Evolutionary conservation across 53 echinoderm and acorn worm genomes (phyloP).

Genomic region (Zoroaster sp.): DNA sequence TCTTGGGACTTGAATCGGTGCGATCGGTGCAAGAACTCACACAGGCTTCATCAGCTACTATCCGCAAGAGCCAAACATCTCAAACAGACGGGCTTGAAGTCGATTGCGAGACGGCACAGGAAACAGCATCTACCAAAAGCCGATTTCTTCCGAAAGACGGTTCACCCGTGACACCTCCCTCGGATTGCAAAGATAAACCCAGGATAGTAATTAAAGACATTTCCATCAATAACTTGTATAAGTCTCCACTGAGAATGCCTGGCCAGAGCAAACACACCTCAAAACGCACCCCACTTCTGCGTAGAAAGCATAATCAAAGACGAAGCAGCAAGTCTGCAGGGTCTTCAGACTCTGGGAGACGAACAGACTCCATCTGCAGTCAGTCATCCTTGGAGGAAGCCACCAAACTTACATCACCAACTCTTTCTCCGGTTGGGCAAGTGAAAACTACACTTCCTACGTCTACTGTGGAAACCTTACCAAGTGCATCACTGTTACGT

Average conservation of each 20-base stretch:
- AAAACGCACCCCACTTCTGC: conserved; percentile 8
- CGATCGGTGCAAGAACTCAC: background rate
- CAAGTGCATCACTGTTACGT: background rate
- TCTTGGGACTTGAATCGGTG: background rate
- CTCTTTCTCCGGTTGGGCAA: background rate
- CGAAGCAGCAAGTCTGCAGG: background rate
- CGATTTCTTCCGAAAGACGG: background rate
- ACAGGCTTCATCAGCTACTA: background rate
- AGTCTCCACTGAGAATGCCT: background rate
- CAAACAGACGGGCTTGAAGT: background rate
- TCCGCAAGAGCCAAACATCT: background rate
- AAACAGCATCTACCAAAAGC: background rate
- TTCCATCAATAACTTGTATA: background rate
- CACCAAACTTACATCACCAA: background rate
- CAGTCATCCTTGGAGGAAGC: background rate
- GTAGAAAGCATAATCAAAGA: background rate
- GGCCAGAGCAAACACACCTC: background rate
- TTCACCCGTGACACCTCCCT: background rate
- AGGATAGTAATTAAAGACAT: background rate
- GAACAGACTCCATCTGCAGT: background rate
- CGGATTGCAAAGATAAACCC: background rate
- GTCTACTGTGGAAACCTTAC: background rate
- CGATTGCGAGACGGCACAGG: background rate
- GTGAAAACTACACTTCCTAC: background rate
- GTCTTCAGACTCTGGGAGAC: background rate